phyloP scores from a whole-genome alignment of 2,888 invertebrate species.

The Ophion ventricosus region DNA sequence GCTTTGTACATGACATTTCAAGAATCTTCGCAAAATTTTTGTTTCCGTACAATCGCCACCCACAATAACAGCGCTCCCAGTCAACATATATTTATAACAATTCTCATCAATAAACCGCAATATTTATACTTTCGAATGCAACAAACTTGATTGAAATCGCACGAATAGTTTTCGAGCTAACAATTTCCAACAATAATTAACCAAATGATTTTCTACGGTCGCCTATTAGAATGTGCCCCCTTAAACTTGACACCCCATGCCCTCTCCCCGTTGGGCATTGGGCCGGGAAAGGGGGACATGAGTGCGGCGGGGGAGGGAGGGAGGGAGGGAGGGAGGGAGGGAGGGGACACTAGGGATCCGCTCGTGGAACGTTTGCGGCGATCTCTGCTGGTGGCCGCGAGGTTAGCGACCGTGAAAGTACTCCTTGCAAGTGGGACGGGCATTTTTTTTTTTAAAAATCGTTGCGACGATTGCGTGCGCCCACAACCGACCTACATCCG shows the following conservation, averaged over 20 bases:
- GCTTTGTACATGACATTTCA: no score
- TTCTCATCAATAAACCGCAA: no score
- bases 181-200: no score
- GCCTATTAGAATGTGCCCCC: no score
- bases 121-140: no score
- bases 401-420: conserved; percentile 83
- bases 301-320: not conserved
- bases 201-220: no score
- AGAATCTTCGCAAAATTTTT: no score
- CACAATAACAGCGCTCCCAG: no score
- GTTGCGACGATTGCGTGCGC: conserved; percentile 83
- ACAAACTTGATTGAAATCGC: no score
- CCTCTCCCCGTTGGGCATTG: not conserved
- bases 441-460: conserved; percentile 81
- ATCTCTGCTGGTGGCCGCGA: conserved; percentile 69
- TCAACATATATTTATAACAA: no score
- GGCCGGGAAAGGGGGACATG: conserved; percentile 23
- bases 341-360: not conserved
- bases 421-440: conserved; percentile 82
- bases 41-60: no score
- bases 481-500: conserved; percentile 82
- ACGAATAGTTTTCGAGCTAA: no score
- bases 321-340: not conserved
- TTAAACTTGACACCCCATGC: conserved; percentile 1
- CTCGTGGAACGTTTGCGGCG: conserved; percentile 42